These are phyloP conservation scores for Hemicentrotus pulcherrimus DNA, from an alignment of 35 echinoderm and acorn worm species.

Conservation along the genomic window DNA sequence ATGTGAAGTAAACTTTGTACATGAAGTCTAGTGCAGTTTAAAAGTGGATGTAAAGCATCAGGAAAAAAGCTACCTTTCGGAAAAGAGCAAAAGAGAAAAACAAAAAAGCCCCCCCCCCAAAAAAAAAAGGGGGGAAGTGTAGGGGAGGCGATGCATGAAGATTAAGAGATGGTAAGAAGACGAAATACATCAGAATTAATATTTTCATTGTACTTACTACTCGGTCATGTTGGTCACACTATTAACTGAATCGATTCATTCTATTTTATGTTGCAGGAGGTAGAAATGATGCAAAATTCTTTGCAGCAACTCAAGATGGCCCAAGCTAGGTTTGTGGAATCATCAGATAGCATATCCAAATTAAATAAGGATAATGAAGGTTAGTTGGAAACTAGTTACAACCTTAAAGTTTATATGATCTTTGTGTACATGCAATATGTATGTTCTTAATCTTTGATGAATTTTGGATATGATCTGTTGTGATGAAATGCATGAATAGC, in stretches of 20 bases:
- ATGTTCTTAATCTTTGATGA: too few relatives aligned
- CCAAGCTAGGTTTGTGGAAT: conserved; percentile 85
- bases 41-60: too few relatives aligned
- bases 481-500: too few relatives aligned
- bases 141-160: not conserved
- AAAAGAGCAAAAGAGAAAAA: not conserved
- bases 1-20: too few relatives aligned
- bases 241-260: not conserved
- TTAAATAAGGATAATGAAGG: conserved; percentile 85
- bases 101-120: not conserved
- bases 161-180: not conserved
- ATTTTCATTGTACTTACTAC: not conserved
- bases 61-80: not conserved
- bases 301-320: conserved; percentile 93
- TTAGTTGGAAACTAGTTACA: conserved; percentile 6
- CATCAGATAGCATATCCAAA: conserved; percentile 80
- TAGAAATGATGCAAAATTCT: conserved; percentile 87
- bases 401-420: too few relatives aligned
- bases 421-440: too few relatives aligned
- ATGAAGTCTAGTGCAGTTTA: too few relatives aligned
- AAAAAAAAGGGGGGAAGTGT: too few relatives aligned
- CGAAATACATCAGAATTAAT: not conserved
- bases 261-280: conserved; percentile 63
- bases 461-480: too few relatives aligned
- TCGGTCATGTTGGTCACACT: not conserved